Evolutionary conservation across 2,888 invertebrate genomes (phyloP).

Genomic region (Lochmaea capreae): DNA sequence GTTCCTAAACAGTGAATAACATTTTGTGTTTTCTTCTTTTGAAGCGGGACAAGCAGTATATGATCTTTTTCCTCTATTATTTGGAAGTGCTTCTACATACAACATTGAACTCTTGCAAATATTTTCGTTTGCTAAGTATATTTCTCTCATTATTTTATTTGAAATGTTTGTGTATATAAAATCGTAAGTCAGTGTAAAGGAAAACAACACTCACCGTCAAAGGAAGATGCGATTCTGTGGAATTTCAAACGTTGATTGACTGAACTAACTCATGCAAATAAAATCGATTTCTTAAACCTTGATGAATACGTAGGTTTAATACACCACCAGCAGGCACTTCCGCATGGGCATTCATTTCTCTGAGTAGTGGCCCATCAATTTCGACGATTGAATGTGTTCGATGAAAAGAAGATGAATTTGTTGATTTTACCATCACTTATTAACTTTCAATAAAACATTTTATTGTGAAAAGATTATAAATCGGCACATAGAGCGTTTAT

Average conservation of each 20-base stretch:
- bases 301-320: conserved; percentile 39
- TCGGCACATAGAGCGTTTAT: too few species aligned
- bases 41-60: too few species aligned
- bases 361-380: conserved; percentile 3
- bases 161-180: background rate
- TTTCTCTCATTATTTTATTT: background rate
- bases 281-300: conserved; percentile 40
- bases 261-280: conserved; percentile 39
- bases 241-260: conserved; percentile 32
- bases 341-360: conserved; percentile 19
- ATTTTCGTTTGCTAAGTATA: background rate
- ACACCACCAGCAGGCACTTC: conserved; percentile 31
- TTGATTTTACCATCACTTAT: background rate
- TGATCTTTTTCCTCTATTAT: too few species aligned
- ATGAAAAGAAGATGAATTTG: conserved; percentile 8
- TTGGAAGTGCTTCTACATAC: too few species aligned
- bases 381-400: conserved; percentile 5
- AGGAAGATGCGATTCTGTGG: conserved; percentile 14
- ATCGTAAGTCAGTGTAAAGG: conserved; percentile 3
- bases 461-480: too few species aligned
- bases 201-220: conserved; percentile 9
- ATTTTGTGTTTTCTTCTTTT: too few species aligned
- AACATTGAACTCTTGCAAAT: background rate
- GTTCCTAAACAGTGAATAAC: too few species aligned
- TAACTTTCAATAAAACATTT: background rate